Percentiles rank a stretch among this genome's conserved stretches.
phyloP scores from a whole-genome alignment of 2,888 invertebrate species.

The Chrysina gloriosa region DNA sequence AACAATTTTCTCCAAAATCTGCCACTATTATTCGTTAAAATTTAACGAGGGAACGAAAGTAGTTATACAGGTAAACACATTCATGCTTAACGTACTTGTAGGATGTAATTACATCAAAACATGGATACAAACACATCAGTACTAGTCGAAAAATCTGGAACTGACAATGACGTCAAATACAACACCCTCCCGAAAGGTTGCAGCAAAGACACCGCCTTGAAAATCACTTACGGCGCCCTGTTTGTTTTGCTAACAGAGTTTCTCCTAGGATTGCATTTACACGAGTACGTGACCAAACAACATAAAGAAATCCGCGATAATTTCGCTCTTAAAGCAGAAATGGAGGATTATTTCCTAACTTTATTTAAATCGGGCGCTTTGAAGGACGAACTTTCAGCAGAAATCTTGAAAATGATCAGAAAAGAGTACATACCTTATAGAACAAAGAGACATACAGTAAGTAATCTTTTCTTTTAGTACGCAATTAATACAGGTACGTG shows the following conservation, averaged over 20 bases:
- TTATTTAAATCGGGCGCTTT: not conserved
- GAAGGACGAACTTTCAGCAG: not conserved
- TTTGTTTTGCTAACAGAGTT: constrained; percentile 15
- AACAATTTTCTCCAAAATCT: too few species aligned
- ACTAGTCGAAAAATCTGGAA: too few species aligned
- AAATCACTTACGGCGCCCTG: not conserved
- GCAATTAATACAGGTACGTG: too few species aligned
- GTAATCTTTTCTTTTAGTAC: too few species aligned
- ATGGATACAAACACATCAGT: too few species aligned
- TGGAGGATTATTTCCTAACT: not conserved
- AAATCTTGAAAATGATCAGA: not conserved
- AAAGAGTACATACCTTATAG: not conserved
- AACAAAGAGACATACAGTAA: not conserved
- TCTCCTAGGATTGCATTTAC: not conserved
- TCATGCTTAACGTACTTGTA: too few species aligned
- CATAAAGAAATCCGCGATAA: not conserved
- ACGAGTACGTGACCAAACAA: not conserved
- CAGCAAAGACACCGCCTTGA: not conserved
- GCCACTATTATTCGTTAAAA: too few species aligned
- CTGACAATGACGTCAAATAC: not conserved
- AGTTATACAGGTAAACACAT: too few species aligned
- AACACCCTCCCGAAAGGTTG: not conserved
- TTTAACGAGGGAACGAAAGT: too few species aligned
- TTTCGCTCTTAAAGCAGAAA: not conserved
- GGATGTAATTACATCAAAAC: too few species aligned